A percentile compares a stretch with the other conserved stretches of the same genome.
Conservation (phyloP, 2,888 invertebrate genomes). For the Tipula vernalis region DNA sequence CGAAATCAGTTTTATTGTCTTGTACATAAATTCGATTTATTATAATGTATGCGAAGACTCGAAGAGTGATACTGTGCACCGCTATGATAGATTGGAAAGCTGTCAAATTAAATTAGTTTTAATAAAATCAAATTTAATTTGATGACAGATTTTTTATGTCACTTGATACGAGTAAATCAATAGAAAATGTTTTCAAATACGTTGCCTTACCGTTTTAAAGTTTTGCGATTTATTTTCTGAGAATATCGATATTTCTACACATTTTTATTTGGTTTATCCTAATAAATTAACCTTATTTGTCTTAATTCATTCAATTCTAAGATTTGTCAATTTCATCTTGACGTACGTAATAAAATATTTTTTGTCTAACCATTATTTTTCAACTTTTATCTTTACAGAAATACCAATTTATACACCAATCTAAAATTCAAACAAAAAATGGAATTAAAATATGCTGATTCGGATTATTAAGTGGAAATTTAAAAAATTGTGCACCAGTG, state of each 20-base stretch:
- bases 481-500: neutral
- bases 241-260: neutral
- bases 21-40: neutral
- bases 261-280: too few relatives aligned
- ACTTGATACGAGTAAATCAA: neutral
- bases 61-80: neutral
- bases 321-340: neutral
- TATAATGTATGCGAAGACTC: neutral
- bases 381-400: neutral
- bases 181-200: too few relatives aligned
- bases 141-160: neutral
- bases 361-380: neutral
- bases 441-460: neutral
- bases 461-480: neutral
- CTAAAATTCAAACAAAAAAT: neutral
- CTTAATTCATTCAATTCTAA: neutral
- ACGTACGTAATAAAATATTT: neutral
- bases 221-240: neutral
- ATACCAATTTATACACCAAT: neutral
- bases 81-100: neutral
- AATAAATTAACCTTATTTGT: too few relatives aligned
- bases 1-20: neutral
- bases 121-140: neutral
- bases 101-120: neutral
- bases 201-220: neutral